Conservation (phyloP, 2,888 invertebrate genomes). For the Leistus spinibarbis region DNA sequence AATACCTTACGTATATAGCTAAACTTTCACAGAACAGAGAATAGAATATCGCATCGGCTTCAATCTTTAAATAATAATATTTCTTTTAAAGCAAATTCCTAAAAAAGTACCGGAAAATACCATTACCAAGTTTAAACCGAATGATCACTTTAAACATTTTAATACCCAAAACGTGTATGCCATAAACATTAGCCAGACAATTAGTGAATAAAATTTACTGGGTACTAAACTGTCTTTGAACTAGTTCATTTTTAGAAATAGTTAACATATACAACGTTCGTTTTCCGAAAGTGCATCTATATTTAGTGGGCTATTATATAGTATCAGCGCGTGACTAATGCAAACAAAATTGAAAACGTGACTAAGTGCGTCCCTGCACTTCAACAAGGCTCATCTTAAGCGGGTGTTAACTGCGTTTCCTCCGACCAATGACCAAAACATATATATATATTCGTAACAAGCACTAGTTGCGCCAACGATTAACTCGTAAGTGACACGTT, state of each 20-base stretch:
- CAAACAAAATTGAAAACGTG: neutral
- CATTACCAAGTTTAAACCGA: too few species aligned
- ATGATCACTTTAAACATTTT: too few species aligned
- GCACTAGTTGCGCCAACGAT: constrained; percentile 3
- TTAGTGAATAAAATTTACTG: neutral
- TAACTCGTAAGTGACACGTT: neutral
- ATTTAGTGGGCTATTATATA: neutral
- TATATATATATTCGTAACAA: neutral
- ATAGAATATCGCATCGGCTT: too few species aligned
- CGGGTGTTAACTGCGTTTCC: constrained; percentile 35
- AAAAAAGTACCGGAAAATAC: too few species aligned
- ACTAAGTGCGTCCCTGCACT: constrained; percentile 20
- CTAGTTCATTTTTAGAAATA: neutral
- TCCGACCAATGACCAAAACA: neutral
- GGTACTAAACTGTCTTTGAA: neutral
- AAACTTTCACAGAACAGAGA: neutral
- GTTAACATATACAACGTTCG: too few species aligned
- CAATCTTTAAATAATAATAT: too few species aligned
- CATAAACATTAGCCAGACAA: neutral
- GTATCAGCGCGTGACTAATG: neutral
- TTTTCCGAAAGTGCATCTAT: neutral
- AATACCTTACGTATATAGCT: neutral
- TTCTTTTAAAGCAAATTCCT: too few species aligned
- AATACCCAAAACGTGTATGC: neutral
- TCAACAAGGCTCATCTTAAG: constrained; percentile 17